These are phyloP conservation scores for Lamellibrachia columna DNA, from an alignment of 2,888 invertebrate genomes.

Conservation along the genomic window DNA sequence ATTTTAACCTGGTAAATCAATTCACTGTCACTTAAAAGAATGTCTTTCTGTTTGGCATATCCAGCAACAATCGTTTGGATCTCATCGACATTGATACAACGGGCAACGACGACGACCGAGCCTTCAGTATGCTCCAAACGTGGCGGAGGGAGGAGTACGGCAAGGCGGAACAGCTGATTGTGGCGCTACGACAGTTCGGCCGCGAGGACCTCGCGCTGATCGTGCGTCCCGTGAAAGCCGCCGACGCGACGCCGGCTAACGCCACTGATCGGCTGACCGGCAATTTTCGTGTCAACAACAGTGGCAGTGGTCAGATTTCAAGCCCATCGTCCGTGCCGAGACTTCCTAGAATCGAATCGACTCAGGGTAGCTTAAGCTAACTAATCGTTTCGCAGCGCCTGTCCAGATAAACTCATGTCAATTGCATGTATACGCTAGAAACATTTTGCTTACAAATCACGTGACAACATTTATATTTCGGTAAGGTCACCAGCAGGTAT, in stretches of 20 bases:
- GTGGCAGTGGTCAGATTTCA: background rate
- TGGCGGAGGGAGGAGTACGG: conserved; percentile 40
- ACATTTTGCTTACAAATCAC: too few species aligned
- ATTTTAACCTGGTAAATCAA: background rate
- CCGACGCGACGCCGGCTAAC: background rate
- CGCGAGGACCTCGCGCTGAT: background rate
- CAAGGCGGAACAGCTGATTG: conserved; percentile 17
- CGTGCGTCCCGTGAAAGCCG: background rate
- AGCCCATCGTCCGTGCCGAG: background rate
- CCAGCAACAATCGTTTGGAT: conserved; percentile 38
- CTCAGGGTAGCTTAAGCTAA: background rate
- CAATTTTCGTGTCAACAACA: background rate
- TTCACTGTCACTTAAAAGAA: background rate
- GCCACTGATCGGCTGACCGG: background rate
- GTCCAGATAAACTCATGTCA: too few species aligned
- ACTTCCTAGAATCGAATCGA: background rate
- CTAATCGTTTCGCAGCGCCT: background rate
- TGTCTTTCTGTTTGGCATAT: background rate
- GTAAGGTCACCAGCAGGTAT: too few species aligned
- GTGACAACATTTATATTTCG: too few species aligned
- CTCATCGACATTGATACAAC: conserved; percentile 38
- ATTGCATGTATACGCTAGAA: too few species aligned
- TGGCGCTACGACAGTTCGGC: background rate
- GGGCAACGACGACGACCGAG: conserved; percentile 18
- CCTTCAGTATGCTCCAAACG: conserved; percentile 35